These are phyloP conservation scores for Drosophila grimshawi DNA, from an alignment of 1,140 invertebrate genomes.

Conservation along the genomic window DNA sequence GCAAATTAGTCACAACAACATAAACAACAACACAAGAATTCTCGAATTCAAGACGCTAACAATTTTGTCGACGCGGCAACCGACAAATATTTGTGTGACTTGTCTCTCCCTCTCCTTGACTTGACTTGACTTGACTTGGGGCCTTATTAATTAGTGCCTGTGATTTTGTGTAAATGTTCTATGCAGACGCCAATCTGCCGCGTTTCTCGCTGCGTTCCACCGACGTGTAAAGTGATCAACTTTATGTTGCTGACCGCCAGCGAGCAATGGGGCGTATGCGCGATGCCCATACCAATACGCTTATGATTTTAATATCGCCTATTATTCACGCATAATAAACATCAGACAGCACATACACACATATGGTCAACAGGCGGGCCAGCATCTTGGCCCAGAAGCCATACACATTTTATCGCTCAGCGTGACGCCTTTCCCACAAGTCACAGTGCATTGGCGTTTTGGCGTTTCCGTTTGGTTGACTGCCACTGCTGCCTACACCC, in stretches of 20 bases:
- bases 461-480: slow-evolving; percentile 37
- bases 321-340: slow-evolving; percentile 69
- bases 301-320: slow-evolving; percentile 56
- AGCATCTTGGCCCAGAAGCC: slow-evolving; percentile 26
- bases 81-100: slow-evolving; percentile 15
- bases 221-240: slow-evolving; percentile 47
- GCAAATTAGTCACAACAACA: slow-evolving; percentile 56
- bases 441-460: slow-evolving; percentile 25
- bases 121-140: slow-evolving; percentile 60
- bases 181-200: slow-evolving; percentile 14
- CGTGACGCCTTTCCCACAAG: slow-evolving; percentile 38
- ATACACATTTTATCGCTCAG: slow-evolving; percentile 53
- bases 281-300: slow-evolving; percentile 39
- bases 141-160: slow-evolving; percentile 65
- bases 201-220: slow-evolving; percentile 21
- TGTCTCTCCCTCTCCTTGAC: slow-evolving; percentile 58
- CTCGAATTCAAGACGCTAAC: slow-evolving; percentile 24
- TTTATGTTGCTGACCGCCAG: slow-evolving; percentile 58
- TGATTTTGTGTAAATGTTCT: slow-evolving; percentile 29
- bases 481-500: slow-evolving; percentile 29
- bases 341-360: slow-evolving; percentile 16
- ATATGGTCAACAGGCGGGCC: slow-evolving; percentile 15
- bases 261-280: slow-evolving; percentile 55
- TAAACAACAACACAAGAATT: slow-evolving; percentile 10
- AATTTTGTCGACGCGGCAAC: slow-evolving; percentile 10